phyloP scores from a whole-genome alignment of 2,797 vertebrate species.

The Lutjanus campechanus region DNA sequence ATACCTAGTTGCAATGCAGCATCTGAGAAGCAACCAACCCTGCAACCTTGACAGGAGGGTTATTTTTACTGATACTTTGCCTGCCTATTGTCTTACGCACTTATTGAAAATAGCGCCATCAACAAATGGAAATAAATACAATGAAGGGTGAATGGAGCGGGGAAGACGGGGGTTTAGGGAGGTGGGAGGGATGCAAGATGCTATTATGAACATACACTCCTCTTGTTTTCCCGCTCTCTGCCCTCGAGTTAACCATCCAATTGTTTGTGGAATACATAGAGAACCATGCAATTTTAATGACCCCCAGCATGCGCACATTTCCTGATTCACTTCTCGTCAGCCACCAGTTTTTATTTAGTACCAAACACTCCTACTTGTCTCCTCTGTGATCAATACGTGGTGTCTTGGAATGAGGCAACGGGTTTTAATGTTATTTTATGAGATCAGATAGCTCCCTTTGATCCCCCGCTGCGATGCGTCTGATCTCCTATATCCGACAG shows the following conservation, averaged over 20 bases:
- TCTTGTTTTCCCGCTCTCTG: constrained; percentile 59
- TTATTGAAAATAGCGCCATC: constrained; percentile 77
- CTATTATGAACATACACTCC: constrained; percentile 88
- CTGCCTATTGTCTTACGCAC: constrained; percentile 70
- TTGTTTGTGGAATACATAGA: constrained; percentile 76
- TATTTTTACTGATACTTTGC: constrained; percentile 76
- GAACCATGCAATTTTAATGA: constrained; percentile 80
- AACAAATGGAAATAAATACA: constrained; percentile 90
- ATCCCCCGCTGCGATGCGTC: constrained; percentile 71
- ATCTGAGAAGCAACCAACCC: constrained; percentile 77
- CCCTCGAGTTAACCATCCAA: constrained; percentile 75
- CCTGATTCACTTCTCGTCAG: constrained; percentile 70
- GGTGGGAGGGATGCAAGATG: constrained; percentile 61
- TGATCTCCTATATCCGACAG: constrained; percentile 81
- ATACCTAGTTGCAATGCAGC: constrained; percentile 89
- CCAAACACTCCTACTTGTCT: constrained; percentile 65
- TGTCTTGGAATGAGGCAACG: constrained; percentile 71
- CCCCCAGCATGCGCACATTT: constrained; percentile 63
- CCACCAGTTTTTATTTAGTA: constrained; percentile 61
- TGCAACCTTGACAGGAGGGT: constrained; percentile 83
- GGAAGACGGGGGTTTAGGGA: constrained; percentile 9
- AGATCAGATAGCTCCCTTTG: constrained; percentile 85
- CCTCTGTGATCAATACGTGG: constrained; percentile 77
- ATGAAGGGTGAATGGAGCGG: constrained; percentile 65
- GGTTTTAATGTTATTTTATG: constrained; percentile 82